Evolutionary conservation across 2,888 invertebrate genomes (phyloP), one percentile per base, ranked within the genome.

Genomic region (Erebia epiphron): DNA sequence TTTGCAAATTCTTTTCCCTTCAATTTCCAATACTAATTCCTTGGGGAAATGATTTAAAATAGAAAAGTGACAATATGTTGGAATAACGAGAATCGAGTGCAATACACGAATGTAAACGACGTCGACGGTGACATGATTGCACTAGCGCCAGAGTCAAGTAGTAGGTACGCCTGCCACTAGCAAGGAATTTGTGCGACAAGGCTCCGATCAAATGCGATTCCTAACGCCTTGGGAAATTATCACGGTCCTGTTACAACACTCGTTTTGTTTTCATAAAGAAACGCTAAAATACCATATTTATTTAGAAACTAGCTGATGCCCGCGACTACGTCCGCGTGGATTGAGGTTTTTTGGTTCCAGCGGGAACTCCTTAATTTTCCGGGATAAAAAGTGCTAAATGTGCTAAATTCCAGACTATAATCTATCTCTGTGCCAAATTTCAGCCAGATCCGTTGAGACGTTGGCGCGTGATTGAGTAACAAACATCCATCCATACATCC

Each of bases 221-320:
- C 60, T 84, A 80, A 86, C 83, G 86, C 83, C 91, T 83, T 82
- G 90, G 91, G 91, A 92, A 92, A 91, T 91, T 90, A 91, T 86
- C 82, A 81, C 80, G 81, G 83, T 80, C 82, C 82, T 67, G 67
- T 67, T 49, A 67, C 58, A 16, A 2, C 79, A 61, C 62, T 18
- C 41, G 67, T 58, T 64, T 46, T 26, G 11, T 50, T 41, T 57
- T 49, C 21, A 56, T 18, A 52, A 64, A 18, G 18, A n/a, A 52
- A 52, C n/a, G 35, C 50, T 35, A 50, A 41, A 35, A 43, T 57
- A 43, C 9, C n/a, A 26, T 49, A 57, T 67, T 58, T 67, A 58
- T 49, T 49, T 26, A 14, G 9, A 14, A 61, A n/a, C n/a, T n/a
- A n/a, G n/a, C n/a, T n/a, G n/a, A n/a, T n/a, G n/a, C n/a, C n/a